Evolutionary conservation across 2,888 invertebrate species (phyloP), one percentile per base, ranked within the genome.

Genomic region (Chrysotoxum bicinctum): DNA sequence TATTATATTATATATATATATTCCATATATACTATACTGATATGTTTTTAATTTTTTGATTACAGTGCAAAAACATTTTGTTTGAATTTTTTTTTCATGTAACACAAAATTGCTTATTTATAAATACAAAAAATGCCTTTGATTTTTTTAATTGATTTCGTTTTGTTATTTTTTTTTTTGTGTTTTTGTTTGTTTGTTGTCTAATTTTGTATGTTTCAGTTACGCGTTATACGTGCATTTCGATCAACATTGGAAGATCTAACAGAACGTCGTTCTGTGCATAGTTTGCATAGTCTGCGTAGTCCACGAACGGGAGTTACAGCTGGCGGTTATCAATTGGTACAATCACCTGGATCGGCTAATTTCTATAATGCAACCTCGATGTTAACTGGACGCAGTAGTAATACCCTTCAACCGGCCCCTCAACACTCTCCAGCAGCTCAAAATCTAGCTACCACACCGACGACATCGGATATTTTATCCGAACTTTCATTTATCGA

Each of bases 201-300:
- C 90, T 89, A 89, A 90, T 90, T 91, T 91, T 89, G 88, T 90
- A 89, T 91, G 90, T 97, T 97, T 95, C 98, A 99, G 99, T 96
- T 99, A 94, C 98, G 99, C 94, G 99, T 99, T 94, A 98, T 99
- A 94, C 97, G 98, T 94, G 99, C 99, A 93, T 99, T 99, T 97
- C 98, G 97, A 95, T 98, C 98, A 92, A 98, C 97, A 92, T 95
- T 99, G 95, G 99, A 99, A 95, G 99, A 99, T 94, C 94, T 99
- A 94, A 99, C 98, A 94, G 99, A 99, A 94, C 96, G 98, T 91
- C 97, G 99, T 93, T 98, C 98, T 93, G 96, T 98, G 93, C 98
- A 98, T 95, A 98, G 98, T 94, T 96, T 97, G 93, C 97, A 97
- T 93, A 97, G 97, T 93, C 95, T 97, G 93, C 97, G 97, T 94